phyloP scores from a whole-genome alignment of 2,888 invertebrate species.

The Synanthedon tipuliformis region DNA sequence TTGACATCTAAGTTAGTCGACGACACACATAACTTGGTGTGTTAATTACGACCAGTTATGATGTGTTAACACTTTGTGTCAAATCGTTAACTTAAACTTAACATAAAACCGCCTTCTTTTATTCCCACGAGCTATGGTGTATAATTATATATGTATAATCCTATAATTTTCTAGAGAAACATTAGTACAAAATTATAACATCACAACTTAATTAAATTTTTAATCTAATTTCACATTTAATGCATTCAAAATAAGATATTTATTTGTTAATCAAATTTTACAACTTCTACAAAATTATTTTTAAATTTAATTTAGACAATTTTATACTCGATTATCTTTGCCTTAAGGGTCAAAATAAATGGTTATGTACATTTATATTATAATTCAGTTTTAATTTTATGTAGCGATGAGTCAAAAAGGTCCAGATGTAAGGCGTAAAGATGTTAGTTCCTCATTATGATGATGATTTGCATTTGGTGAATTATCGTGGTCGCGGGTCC shows the following conservation, averaged over 20 bases:
- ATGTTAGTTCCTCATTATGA: constrained; percentile 41
- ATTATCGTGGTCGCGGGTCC: not conserved
- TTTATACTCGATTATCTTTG: not conserved
- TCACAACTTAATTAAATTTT: not conserved
- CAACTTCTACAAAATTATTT: not conserved
- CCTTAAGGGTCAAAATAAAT: not conserved
- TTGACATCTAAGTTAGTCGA: not conserved
- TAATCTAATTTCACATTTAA: not conserved
- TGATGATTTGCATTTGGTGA: constrained; percentile 28
- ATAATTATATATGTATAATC: too few species aligned
- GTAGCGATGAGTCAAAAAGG: constrained; percentile 6
- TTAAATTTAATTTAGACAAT: not conserved
- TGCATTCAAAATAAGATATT: not conserved
- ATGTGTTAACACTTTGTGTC: constrained; percentile 24
- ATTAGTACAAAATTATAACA: not conserved
- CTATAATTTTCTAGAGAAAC: not conserved
- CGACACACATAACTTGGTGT: not conserved
- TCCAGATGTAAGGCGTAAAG: constrained; percentile 24
- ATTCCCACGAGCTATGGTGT: constrained; percentile 15
- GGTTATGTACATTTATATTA: not conserved
- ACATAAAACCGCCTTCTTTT: constrained; percentile 14
- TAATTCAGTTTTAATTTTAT: not conserved
- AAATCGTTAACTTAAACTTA: constrained; percentile 22
- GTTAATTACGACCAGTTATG: constrained; percentile 14
- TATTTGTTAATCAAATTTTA: not conserved